Evolutionary conservation across 1,140 invertebrate species (phyloP).

Genomic region (Medauroidea extradentata): DNA sequence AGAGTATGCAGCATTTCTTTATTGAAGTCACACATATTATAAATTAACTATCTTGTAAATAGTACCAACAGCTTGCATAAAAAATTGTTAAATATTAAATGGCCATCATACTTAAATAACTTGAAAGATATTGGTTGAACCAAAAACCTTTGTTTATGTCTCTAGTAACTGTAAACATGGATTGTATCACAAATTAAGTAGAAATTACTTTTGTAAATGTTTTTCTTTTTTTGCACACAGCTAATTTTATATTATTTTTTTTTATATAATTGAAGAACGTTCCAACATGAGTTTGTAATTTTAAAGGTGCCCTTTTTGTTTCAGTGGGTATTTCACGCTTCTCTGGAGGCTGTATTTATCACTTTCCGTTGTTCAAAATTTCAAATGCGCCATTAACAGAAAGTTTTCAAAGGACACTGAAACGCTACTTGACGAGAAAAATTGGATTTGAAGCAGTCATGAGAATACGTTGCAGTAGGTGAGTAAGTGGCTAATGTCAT

Average conservation of each 20-base stretch:
- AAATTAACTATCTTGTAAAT: too few relatives aligned
- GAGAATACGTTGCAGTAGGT: conserved; percentile 91
- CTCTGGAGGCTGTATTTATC: conserved; percentile 90
- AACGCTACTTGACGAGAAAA: conserved; percentile 90
- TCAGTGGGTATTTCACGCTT: conserved; percentile 89
- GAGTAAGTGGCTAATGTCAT: conserved; percentile 3
- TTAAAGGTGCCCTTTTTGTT: conserved; percentile 24
- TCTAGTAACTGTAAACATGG: too few relatives aligned
- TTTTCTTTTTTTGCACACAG: not conserved
- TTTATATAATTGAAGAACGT: not conserved
- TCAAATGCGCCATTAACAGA: conserved; percentile 65
- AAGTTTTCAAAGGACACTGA: conserved; percentile 72
- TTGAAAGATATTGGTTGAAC: too few relatives aligned
- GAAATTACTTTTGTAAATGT: not conserved
- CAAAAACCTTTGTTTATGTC: too few relatives aligned
- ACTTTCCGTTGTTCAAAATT: conserved; percentile 85
- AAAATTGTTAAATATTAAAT: too few relatives aligned
- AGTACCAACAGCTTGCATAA: too few relatives aligned
- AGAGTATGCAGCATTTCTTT: too few relatives aligned
- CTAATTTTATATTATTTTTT: not conserved
- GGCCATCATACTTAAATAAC: too few relatives aligned
- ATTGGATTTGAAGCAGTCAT: conserved; percentile 99
- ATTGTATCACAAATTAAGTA: too few relatives aligned
- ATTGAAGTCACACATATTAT: too few relatives aligned
- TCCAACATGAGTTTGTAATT: not conserved